Conservation (phyloP, 2,888 invertebrate species). For the Volucella zonaria region DNA sequence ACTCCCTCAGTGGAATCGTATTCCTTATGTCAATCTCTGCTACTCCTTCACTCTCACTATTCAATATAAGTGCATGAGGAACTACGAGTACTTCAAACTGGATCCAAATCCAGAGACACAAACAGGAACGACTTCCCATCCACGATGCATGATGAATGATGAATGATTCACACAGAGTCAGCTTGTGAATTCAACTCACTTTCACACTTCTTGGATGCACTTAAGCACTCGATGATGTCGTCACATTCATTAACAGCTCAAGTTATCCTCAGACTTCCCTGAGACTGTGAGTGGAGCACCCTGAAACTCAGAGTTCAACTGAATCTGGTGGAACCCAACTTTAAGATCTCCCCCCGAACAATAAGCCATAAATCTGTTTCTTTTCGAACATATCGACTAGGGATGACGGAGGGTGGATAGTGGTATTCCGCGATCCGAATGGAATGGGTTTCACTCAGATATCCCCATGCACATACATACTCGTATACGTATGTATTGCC, state of each 20-base stretch:
- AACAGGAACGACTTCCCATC: neutral
- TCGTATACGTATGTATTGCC: neutral
- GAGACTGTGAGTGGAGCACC: neutral
- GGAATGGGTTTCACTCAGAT: neutral
- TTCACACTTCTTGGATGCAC: constrained; percentile 34
- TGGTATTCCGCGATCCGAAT: neutral
- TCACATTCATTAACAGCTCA: constrained; percentile 30
- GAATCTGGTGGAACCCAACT: neutral
- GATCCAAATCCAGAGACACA: neutral
- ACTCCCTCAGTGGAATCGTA: constrained; percentile 9
- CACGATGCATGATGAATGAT: constrained; percentile 43
- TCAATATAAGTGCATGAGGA: constrained; percentile 55
- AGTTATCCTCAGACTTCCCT: neutral
- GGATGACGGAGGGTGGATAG: constrained; percentile 14
- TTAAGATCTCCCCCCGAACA: constrained; percentile 25
- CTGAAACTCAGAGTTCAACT: neutral
- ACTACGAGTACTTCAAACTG: neutral
- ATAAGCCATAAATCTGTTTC: constrained; percentile 55
- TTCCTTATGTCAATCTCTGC: constrained; percentile 48
- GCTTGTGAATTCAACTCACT: constrained; percentile 43
- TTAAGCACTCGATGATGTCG: constrained; percentile 39
- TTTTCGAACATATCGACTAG: constrained; percentile 40
- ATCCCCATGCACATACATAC: neutral
- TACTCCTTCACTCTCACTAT: constrained; percentile 38
- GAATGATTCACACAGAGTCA: constrained; percentile 7